A percentile compares a stretch with the other conserved stretches of the same genome.
These are phyloP conservation scores for Plebejus argus DNA, from an alignment of 2,888 invertebrate species.

Conservation along the genomic window DNA sequence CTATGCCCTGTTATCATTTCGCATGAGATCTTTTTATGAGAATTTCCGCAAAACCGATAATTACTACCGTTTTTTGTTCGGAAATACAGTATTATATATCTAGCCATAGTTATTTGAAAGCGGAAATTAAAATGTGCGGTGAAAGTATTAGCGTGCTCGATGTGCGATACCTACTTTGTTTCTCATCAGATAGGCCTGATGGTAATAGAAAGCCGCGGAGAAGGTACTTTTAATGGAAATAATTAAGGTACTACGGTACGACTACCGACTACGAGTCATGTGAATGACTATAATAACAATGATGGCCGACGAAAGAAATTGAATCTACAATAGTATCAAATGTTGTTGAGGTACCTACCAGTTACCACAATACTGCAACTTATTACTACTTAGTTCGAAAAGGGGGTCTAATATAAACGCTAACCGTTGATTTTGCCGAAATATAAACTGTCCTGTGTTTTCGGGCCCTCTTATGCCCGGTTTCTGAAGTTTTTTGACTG, in stretches of 20 bases:
- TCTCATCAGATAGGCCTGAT: slow-evolving; percentile 4
- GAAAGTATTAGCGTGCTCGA: neutral
- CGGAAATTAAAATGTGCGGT: slow-evolving; percentile 27
- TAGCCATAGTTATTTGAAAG: slow-evolving; percentile 29
- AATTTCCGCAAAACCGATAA: neutral
- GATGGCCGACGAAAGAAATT: neutral
- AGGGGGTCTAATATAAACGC: too few species aligned
- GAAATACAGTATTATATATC: neutral
- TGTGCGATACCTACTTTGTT: slow-evolving; percentile 3
- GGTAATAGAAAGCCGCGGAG: neutral
- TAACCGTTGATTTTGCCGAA: too few species aligned
- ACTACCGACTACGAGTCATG: too few species aligned
- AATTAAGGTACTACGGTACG: neutral
- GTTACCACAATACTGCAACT: too few species aligned
- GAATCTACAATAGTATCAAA: neutral
- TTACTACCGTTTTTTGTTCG: slow-evolving; percentile 6
- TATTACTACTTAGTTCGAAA: too few species aligned
- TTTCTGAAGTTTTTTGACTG: too few species aligned
- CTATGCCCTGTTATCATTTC: neutral
- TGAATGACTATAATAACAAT: slow-evolving; percentile 4
- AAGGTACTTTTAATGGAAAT: neutral
- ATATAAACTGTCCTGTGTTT: too few species aligned
- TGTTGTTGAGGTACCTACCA: neutral
- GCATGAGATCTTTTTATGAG: slow-evolving; percentile 6
- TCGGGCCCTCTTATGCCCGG: too few species aligned